Conservation (phyloP, 2,888 invertebrate species). For the Spilarctia lutea region DNA sequence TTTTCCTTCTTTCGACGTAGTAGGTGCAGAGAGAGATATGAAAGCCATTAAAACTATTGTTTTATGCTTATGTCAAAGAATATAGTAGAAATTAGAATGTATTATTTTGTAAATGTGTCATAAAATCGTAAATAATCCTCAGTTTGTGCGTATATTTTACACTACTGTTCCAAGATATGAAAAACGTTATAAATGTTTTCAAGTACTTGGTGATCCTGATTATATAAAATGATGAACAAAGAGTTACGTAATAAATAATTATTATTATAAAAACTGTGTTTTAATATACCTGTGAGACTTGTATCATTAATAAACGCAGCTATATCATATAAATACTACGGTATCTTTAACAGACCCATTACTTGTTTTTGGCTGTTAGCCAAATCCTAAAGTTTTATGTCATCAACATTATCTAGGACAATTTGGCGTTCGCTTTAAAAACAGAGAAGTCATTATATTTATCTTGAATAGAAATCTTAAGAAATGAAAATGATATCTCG, state of each 20-base stretch:
- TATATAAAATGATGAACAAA: conserved; percentile 69
- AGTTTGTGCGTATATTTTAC: conserved; percentile 49
- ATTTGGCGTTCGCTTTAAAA: conserved; percentile 81
- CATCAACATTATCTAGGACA: conserved; percentile 83
- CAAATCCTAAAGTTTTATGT: conserved; percentile 77
- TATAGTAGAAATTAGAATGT: conserved; percentile 37
- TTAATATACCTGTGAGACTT: conserved; percentile 29
- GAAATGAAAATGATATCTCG: conserved; percentile 65
- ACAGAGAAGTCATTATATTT: conserved; percentile 78
- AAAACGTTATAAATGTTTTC: conserved; percentile 47
- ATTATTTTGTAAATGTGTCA: conserved; percentile 52
- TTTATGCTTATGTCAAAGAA: conserved; percentile 46
- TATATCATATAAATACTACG: conserved; percentile 55
- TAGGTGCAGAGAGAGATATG: conserved; percentile 26
- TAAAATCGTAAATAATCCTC: conserved; percentile 47
- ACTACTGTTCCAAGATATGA: conserved; percentile 44
- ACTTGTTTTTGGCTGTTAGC: conserved; percentile 71
- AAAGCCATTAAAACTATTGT: conserved; percentile 39
- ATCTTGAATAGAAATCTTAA: conserved; percentile 72
- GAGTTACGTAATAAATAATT: conserved; percentile 75
- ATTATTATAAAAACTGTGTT: conserved; percentile 56
- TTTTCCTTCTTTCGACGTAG: conserved; percentile 20
- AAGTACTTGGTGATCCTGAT: conserved; percentile 53
- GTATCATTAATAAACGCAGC: conserved; percentile 36
- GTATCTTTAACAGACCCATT: conserved; percentile 71